These are phyloP conservation scores for Charanyca ferruginea DNA, from an alignment of 2,888 invertebrate species.

Conservation along the genomic window DNA sequence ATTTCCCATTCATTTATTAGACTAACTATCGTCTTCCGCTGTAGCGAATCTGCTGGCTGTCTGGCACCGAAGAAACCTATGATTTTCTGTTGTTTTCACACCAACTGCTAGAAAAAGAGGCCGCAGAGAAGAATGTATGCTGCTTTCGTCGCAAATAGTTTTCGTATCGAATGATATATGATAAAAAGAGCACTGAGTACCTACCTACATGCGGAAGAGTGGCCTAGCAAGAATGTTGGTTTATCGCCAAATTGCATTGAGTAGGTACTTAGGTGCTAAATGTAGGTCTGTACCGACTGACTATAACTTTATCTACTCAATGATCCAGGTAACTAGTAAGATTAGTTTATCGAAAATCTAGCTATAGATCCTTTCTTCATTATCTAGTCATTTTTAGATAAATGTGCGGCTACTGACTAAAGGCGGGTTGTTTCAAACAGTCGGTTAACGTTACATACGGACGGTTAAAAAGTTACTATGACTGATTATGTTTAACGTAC, in stretches of 20 bases:
- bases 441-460: too few relatives aligned
- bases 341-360: not conserved
- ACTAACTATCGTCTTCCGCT: constrained; percentile 48
- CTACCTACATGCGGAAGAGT: constrained; percentile 37
- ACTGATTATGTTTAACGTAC: too few relatives aligned
- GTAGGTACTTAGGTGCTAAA: too few relatives aligned
- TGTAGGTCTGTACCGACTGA: not conserved
- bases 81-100: constrained; percentile 4
- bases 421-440: too few relatives aligned
- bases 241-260: constrained; percentile 44
- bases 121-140: not conserved
- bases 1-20: constrained; percentile 56
- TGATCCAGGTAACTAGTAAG: not conserved
- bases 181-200: constrained; percentile 27
- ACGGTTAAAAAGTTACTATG: too few relatives aligned
- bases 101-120: not conserved
- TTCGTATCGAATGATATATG: constrained; percentile 9
- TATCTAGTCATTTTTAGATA: too few relatives aligned
- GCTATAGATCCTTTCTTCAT: too few relatives aligned
- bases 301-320: not conserved
- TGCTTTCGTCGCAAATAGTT: constrained; percentile 10
- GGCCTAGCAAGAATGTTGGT: constrained; percentile 42
- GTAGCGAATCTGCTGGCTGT: constrained; percentile 6
- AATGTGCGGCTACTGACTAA: not conserved
- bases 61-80: not conserved